These are phyloP conservation scores for Gerris lacustris DNA, from an alignment of 2,888 invertebrate species.

Conservation along the genomic window DNA sequence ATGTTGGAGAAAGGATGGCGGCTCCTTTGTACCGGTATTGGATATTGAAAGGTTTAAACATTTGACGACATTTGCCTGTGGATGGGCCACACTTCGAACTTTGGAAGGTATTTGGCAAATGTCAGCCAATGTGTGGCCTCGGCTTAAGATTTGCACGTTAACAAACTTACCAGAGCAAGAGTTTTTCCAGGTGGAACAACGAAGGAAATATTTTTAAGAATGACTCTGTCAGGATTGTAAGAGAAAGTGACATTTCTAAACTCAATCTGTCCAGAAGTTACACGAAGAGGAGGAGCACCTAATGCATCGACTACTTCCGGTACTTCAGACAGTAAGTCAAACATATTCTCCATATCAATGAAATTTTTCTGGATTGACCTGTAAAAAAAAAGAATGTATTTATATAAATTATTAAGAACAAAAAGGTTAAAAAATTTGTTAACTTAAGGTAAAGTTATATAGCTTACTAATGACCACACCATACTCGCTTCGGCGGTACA, in stretches of 20 bases:
- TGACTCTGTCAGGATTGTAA: conserved; percentile 64
- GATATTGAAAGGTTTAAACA: no score
- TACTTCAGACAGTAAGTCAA: conserved; percentile 77
- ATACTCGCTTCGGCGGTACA: no score
- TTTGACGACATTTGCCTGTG: no score
- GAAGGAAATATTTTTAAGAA: conserved; percentile 67
- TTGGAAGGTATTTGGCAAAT: no score
- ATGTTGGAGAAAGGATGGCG: no score
- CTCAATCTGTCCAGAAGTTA: conserved; percentile 64
- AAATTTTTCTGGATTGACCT: conserved; percentile 95
- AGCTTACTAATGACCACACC: no score
- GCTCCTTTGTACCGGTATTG: no score
- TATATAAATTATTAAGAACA: conserved; percentile 15
- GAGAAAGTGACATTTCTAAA: conserved; percentile 83
- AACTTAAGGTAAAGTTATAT: no score
- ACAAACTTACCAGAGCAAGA: conserved; percentile 53
- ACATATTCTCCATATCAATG: conserved; percentile 99
- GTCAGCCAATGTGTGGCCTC: no score
- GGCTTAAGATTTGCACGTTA: no score
- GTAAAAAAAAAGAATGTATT: conserved; percentile 28
- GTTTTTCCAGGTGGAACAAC: conserved; percentile 72
- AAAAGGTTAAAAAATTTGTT: conserved; percentile 6
- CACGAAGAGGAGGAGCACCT: conserved; percentile 57
- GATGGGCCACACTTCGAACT: no score
- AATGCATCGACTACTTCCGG: conserved; percentile 76